Conservation (phyloP, 2,113 vertebrate species). For the Onychorhynchus coronatus region DNA sequence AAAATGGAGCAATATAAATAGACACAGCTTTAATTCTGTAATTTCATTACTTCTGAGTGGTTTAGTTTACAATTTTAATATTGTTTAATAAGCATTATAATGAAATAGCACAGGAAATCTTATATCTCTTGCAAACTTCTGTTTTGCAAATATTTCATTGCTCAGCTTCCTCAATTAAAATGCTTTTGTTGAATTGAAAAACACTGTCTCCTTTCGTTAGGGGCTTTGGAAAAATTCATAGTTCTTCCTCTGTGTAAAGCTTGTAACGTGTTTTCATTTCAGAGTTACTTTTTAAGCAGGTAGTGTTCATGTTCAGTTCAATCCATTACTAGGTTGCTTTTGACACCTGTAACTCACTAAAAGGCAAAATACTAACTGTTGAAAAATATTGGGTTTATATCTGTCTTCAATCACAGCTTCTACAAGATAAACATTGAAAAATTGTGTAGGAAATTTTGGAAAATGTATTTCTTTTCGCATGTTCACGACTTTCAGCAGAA, state of each 20-base stretch:
- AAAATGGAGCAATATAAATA: neutral
- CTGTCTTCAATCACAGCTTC: neutral
- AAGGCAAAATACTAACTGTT: neutral
- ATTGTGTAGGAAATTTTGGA: too few species aligned
- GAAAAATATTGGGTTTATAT: neutral
- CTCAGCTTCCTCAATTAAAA: neutral
- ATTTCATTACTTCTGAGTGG: neutral
- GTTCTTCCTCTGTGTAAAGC: neutral
- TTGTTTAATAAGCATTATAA: neutral
- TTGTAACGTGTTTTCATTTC: neutral
- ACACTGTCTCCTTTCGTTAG: neutral
- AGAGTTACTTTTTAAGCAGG: neutral
- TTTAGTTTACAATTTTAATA: conserved; percentile 11
- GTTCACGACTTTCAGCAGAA: neutral
- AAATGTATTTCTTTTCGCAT: neutral
- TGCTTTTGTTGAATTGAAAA: neutral
- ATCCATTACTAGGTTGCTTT: neutral
- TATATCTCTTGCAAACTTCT: neutral
- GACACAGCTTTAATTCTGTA: neutral
- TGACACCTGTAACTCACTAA: neutral
- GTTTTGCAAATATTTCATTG: neutral
- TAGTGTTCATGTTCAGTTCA: neutral
- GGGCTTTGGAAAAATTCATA: neutral
- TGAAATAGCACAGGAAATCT: neutral
- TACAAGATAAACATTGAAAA: neutral